phyloP scores from a whole-genome alignment of 2,797 vertebrate genomes.

The Hyperoplus lanceolatus region DNA sequence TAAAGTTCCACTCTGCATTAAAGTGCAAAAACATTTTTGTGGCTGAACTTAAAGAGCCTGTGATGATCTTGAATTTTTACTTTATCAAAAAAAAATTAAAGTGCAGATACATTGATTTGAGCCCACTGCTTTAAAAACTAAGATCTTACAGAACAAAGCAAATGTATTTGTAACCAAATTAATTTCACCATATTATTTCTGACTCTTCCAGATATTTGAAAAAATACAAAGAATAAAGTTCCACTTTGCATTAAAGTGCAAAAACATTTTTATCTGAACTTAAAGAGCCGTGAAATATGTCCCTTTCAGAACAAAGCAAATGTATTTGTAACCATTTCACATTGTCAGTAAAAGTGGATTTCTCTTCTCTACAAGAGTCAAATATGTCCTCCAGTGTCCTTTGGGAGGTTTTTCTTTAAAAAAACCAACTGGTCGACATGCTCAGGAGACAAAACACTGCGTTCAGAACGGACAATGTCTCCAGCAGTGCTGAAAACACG shows the following conservation, averaged over 20 bases:
- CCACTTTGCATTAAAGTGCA: no score
- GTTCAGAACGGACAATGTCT: background rate
- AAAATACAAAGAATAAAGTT: background rate
- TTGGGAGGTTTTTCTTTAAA: background rate
- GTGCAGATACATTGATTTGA: no score
- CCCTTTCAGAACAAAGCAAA: no score
- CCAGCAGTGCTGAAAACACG: background rate
- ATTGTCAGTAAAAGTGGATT: background rate
- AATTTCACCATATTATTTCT: background rate
- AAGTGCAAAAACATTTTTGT: no score
- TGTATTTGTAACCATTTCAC: background rate
- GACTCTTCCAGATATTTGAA: no score
- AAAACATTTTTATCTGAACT: no score
- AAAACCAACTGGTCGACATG: background rate
- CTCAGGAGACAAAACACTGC: background rate
- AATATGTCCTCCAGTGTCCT: background rate
- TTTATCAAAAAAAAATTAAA: no score
- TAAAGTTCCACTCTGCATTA: background rate
- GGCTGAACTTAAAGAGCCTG: no score
- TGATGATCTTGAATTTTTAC: no score
- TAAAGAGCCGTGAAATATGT: no score
- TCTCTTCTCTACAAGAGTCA: background rate
- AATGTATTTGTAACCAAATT: background rate
- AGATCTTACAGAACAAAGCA: background rate
- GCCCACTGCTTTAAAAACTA: no score